Conservation (phyloP, 2,113 vertebrate genomes). For the Neogobius melanostomus region DNA sequence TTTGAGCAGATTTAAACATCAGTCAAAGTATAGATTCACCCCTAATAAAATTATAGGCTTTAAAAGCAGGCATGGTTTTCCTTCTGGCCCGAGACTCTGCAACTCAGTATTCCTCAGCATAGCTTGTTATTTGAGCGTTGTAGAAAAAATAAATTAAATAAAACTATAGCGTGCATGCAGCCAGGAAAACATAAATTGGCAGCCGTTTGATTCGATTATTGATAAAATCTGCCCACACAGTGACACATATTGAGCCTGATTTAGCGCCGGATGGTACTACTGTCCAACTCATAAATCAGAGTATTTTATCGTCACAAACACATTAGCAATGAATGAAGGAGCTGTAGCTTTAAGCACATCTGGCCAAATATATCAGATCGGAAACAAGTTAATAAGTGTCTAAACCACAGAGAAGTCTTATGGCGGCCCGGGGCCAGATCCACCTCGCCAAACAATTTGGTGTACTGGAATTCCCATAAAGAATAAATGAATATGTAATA, state of each 20-base stretch:
- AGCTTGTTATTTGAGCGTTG: background rate
- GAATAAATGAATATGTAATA: too few relatives aligned
- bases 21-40: too few relatives aligned
- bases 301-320: background rate
- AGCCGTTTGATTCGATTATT: background rate
- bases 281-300: background rate
- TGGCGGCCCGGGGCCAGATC: too few relatives aligned
- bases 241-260: background rate
- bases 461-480: too few relatives aligned
- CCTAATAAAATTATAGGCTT: too few relatives aligned
- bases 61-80: background rate
- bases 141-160: background rate
- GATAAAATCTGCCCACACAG: background rate
- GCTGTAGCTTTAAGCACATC: background rate
- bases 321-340: background rate
- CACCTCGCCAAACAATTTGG: too few relatives aligned
- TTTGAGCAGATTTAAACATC: too few relatives aligned
- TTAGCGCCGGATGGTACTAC: background rate
- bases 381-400: background rate
- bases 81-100: background rate
- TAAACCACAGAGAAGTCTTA: background rate
- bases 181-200: background rate
- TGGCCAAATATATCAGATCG: background rate
- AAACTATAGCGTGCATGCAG: background rate
- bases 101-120: background rate